Evolutionary conservation across 2,888 invertebrate species (phyloP).

Genomic region (Thera britannica): DNA sequence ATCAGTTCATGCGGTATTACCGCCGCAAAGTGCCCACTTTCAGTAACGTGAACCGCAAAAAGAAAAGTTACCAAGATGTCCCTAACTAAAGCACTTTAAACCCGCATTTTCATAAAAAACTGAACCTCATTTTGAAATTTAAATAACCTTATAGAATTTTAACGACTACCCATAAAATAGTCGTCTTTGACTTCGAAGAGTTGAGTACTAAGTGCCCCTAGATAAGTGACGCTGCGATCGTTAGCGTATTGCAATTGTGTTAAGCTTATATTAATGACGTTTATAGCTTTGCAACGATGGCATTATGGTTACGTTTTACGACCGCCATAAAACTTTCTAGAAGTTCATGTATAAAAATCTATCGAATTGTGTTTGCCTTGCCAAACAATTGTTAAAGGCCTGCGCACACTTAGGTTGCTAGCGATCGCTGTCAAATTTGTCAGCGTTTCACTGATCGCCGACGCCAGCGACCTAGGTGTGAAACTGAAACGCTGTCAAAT

Average conservation of each 20-base stretch:
- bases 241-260: not conserved
- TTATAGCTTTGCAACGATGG: too few species aligned
- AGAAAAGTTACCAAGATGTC: constrained; percentile 45
- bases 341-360: too few species aligned
- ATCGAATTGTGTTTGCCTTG: too few species aligned
- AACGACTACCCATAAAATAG: constrained; percentile 59
- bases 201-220: constrained; percentile 49
- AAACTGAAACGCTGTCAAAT: too few species aligned
- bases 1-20: constrained; percentile 33
- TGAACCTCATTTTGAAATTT: constrained; percentile 53
- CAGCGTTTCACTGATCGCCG: too few species aligned
- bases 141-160: constrained; percentile 61
- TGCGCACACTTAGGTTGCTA: too few species aligned
- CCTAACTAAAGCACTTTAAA: constrained; percentile 45
- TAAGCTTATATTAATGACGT: too few species aligned
- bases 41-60: constrained; percentile 39
- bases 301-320: too few species aligned
- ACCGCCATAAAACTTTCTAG: too few species aligned
- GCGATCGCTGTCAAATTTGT: too few species aligned
- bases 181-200: constrained; percentile 55
- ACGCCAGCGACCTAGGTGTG: too few species aligned
- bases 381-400: too few species aligned
- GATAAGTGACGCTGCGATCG: constrained; percentile 2
- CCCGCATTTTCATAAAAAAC: constrained; percentile 51
- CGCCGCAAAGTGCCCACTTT: constrained; percentile 29